Base-by-base conservation (phyloP, 2,113 vertebrate genomes). In the Anolis carolinensis region DNA sequence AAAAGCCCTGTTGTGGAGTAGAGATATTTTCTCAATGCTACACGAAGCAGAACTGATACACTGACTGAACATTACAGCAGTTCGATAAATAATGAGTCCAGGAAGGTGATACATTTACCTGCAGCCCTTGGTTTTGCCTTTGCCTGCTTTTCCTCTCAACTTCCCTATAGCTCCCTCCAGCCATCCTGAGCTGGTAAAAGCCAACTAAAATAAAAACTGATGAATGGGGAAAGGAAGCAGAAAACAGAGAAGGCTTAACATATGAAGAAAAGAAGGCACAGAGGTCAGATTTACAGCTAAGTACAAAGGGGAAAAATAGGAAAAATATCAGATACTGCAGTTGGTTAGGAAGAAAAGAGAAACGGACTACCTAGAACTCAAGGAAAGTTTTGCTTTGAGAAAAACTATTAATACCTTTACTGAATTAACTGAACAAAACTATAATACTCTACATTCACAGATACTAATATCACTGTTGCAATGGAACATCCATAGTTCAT, bases 101-200 rank as follows among this genome's bases (percentile, higher is more conserved):
- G 1, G 59, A 95, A 93, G 91, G 1, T 27, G 87, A 91, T 91
- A 89, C 90, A 90, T 95, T 96, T 97, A 97, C 97, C 97, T 97
- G 95, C 88, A 91, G 92, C 93, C 91, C 94, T 95, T 30, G 92
- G 95, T 89, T 95, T 96, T 93, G 94, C 92, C 93, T 96, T 94
- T 87, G 96, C 78, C 84, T 86, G 52, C 95, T 95, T 95, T 91
- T 92, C 95, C 93, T 94, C 92, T 95, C 95, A 96, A 96, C 94
- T 93, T 95, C 95, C 95, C 96, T 96, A 94, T 1, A 95, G 95
- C 89, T 87, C 92, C 94, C 88, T 96, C 96, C 96, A 97, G 96
- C 77, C 96, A 96, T 95, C 91, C 95, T 87, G 94, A 96, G 95
- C 96, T 96, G 94, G 93, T 94, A 96, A 95, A 96, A 90, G 94